Percentiles rank a stretch among this genome's conserved stretches.
Evolutionary conservation across 1,140 invertebrate species (phyloP).

Genomic region (Myzus persicae): DNA sequence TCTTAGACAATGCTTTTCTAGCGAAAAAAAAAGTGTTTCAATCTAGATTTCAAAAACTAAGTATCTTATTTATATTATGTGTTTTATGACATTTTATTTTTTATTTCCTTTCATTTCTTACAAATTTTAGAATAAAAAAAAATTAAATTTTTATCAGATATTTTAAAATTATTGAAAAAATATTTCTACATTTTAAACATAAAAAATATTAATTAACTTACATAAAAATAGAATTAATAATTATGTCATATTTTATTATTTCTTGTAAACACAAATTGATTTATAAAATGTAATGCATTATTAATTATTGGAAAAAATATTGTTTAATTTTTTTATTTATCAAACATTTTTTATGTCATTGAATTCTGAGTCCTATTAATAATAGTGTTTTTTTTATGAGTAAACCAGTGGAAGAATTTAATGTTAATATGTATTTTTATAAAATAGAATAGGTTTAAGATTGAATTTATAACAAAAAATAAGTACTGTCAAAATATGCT

Average conservation of each 20-base stretch:
- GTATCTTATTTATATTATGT: no score
- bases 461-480: neutral
- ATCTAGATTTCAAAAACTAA: no score
- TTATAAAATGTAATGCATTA: neutral
- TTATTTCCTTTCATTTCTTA: no score
- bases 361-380: no score
- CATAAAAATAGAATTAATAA: neutral
- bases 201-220: neutral
- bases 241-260: neutral
- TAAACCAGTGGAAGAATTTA: no score
- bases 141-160: neutral
- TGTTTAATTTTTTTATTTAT: no score
- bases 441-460: neutral
- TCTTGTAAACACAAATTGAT: neutral
- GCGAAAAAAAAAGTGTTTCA: no score
- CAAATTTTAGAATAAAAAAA: neutral
- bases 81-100: no score
- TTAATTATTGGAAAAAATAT: neutral
- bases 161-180: neutral
- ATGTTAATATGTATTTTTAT: neutral
- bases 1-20: no score
- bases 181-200: neutral
- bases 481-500: no score
- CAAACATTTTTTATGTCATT: no score
- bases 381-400: no score